These are phyloP conservation scores for Larimichthys crocea DNA, from an alignment of 2,113 vertebrate species.

Conservation along the genomic window DNA sequence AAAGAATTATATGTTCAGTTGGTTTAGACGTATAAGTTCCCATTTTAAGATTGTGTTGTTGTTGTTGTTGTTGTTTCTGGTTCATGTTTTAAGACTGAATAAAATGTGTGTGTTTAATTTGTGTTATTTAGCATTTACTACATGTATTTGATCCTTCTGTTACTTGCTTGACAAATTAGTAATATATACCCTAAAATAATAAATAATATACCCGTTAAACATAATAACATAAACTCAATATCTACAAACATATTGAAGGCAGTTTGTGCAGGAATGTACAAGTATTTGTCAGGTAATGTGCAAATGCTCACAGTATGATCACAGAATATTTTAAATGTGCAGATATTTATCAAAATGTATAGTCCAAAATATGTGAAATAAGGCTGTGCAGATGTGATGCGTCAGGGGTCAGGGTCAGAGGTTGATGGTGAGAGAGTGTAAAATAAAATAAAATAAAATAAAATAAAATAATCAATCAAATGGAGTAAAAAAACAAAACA, in stretches of 20 bases:
- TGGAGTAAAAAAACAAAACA: not conserved
- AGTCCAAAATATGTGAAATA: no score
- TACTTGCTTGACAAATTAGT: not conserved
- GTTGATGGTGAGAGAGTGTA: no score
- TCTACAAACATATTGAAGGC: not conserved
- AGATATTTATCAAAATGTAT: no score
- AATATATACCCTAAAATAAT: no score
- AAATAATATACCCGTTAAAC: not conserved
- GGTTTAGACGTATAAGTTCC: slow-evolving; percentile 1
- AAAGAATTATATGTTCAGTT: not conserved
- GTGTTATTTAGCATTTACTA: not conserved
- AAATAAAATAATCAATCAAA: not conserved
- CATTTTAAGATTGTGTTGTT: slow-evolving; percentile 3
- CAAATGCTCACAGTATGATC: no score
- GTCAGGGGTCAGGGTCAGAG: no score
- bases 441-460: no score
- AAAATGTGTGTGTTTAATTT: not conserved
- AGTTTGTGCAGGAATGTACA: no score
- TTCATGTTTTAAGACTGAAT: slow-evolving; percentile 30
- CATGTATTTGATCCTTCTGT: not conserved
- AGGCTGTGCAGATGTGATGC: no score
- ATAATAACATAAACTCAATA: not conserved
- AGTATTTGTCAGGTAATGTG: no score
- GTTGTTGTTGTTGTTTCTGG: not conserved
- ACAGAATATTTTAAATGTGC: no score